Base-by-base conservation (phyloP, 64 coral and sea anemone species). In the Anthopleura sola region DNA sequence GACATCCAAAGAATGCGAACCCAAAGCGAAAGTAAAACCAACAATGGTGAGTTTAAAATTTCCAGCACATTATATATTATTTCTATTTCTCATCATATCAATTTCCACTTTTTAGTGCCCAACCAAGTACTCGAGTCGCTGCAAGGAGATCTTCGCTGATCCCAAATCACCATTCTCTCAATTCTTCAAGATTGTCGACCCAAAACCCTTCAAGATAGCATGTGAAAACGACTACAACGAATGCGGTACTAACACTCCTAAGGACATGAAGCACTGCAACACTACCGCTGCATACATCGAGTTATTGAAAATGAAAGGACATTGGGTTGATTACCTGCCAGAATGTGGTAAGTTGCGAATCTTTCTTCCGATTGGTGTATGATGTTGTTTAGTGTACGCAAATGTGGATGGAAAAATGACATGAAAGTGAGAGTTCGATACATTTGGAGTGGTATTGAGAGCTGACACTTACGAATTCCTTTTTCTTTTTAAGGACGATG, bases 191-290 rank as follows among this genome's bases (percentile, higher is more conserved):
- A 87, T 78, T n/a, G 57, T 95, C 34, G 69, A 99, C 50, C 97
- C 97, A 17, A 77, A 68, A 49, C 97, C 97, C 19, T 99, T 99
- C 88, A 54, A 83, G 18, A 83, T 85, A 20, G 97, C 97, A 2
- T 99, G 97, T 20, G 76, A 92, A 20, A 80, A 81, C 48, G 97
- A 99, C 60, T 95, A 91, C 86, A 49, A 55, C 3, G 88, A 92
- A 75, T 99, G 97, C 37, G 87, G 89, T 26, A 82, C 85, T 23
- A 24, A 26, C 48, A 77, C 83, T 16, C 89, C 93, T 26, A 91
- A 94, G 55, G 93, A 92, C 74, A 91, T 88, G 39, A 99, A 89
- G 57, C 90, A 95, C 87, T 99, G 97, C 29, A 99, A 99, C 75
- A 84, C 81, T 15, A 95, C 97, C 1, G 92, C 97, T 77, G 90